A percentile compares a stretch with the other conserved stretches of the same genome.
Evolutionary conservation across 2,113 vertebrate genomes (phyloP).

Genomic region (Nyctereutes procyonoides): DNA sequence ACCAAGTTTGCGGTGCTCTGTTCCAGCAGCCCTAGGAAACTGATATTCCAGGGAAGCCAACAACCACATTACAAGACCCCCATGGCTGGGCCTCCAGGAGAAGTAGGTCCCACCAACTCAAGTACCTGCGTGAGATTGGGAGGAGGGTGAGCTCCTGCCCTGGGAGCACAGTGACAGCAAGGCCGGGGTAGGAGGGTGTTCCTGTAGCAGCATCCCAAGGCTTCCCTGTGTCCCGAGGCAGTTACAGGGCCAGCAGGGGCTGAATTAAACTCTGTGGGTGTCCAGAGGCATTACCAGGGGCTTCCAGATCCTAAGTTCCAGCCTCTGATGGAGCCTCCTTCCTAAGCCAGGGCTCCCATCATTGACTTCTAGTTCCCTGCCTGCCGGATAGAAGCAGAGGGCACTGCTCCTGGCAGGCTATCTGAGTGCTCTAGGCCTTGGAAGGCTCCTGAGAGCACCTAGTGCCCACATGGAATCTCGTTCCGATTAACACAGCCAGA

Average conservation of each 20-base stretch:
- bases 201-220: neutral
- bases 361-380: neutral
- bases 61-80: rapidly evolving
- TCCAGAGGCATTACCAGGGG: neutral
- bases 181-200: rapidly evolving
- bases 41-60: rapidly evolving
- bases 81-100: neutral
- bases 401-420: neutral
- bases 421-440: too few species aligned
- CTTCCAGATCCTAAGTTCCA: neutral
- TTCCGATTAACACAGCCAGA: neutral
- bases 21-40: neutral
- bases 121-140: rapidly evolving
- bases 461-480: rapidly evolving
- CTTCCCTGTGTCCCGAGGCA: too few species aligned
- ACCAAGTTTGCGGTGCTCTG: rapidly evolving
- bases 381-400: rapidly evolving
- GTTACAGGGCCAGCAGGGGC: neutral
- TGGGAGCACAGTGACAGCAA: neutral
- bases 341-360: neutral
- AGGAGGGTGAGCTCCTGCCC: neutral
- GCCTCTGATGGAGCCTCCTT: neutral
- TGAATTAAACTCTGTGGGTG: neutral
- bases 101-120: neutral
- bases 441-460: neutral